Evolutionary conservation across 1,140 invertebrate genomes (phyloP), one percentile per base, ranked within the genome.

Genomic region (Eufriesea mexicana): DNA sequence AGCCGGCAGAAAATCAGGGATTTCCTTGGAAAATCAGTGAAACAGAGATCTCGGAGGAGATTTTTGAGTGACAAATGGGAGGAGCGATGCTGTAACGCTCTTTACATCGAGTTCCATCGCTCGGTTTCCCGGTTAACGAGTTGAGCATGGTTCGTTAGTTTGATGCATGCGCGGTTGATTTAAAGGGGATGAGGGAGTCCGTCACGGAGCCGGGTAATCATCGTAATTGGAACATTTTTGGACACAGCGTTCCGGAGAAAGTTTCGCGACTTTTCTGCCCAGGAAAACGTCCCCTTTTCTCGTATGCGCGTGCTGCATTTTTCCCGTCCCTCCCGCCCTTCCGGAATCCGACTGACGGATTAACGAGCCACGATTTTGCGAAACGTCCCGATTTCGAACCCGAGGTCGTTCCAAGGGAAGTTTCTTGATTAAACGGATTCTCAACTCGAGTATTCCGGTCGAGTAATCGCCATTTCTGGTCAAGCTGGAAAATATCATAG

Each of bases 121-220:
- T 71, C 23, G 55, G 78, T 64, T 73, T 64, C n/a, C 23, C 45
- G 47, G 59, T 62, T 80, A 80, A 80, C 68, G 78, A 73, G 68
- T 73, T 16, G 57, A 72, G 18, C 68, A 25, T 20, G 78, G 78
- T 73, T 80, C 78, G 72, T 82, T 76, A 82, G 73, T 57, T 66
- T 76, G 61, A 68, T 25, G 49, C 74, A 81, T 74, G 18, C 76
- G 72, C 62, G 71, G 62, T 54, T 67, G 72, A 75, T 59, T 67
- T 49, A 81, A 64, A 86, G 55, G 59, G 67, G 72, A 55, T 9
- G 62, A 23, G 75, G 47, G 42, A 55, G 54, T 57, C 55, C 49
- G 62, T 20, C 59, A 54, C 61, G 6, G 35, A 54, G 23, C 51
- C 18, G 59, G 9, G 68, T 51, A 73, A 73, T 80, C 49, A 73